Evolutionary conservation across 2,797 vertebrate species (phyloP).

Genomic region (Rhabdomys pumilio): DNA sequence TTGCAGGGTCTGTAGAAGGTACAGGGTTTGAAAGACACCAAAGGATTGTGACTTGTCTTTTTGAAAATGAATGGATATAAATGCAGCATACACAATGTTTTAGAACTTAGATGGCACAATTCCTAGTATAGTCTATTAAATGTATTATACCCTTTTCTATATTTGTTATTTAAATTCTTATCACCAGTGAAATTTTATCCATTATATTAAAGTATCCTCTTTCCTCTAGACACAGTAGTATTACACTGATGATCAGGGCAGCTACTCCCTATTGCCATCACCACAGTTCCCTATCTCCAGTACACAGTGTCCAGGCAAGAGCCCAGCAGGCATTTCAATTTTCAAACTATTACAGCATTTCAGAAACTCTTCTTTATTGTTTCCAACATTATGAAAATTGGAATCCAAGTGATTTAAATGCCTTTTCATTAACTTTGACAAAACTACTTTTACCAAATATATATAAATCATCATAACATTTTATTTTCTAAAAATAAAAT

Average conservation of each 20-base stretch:
- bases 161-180: not conserved
- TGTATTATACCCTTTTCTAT: not conserved
- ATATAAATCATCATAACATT: not conserved
- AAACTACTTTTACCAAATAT: not conserved
- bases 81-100: not conserved
- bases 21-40: not conserved
- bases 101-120: not conserved
- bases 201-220: not conserved
- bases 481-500: conserved; percentile 12
- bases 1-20: not conserved
- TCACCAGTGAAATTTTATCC: not conserved
- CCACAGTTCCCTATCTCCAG: not conserved
- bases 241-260: not conserved
- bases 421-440: conserved; percentile 22
- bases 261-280: not conserved
- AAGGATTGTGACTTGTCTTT: not conserved
- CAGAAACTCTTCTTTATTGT: not conserved
- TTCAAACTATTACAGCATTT: not conserved
- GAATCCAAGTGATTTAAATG: not conserved
- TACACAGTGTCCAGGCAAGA: not conserved
- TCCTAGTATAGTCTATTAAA: not conserved
- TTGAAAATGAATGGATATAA: not conserved
- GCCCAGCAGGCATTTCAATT: not conserved
- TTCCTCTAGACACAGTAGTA: not conserved
- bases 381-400: conserved; percentile 13